These are phyloP conservation scores for Morpho helenor DNA, from an alignment of 2,888 invertebrate genomes.

Conservation along the genomic window DNA sequence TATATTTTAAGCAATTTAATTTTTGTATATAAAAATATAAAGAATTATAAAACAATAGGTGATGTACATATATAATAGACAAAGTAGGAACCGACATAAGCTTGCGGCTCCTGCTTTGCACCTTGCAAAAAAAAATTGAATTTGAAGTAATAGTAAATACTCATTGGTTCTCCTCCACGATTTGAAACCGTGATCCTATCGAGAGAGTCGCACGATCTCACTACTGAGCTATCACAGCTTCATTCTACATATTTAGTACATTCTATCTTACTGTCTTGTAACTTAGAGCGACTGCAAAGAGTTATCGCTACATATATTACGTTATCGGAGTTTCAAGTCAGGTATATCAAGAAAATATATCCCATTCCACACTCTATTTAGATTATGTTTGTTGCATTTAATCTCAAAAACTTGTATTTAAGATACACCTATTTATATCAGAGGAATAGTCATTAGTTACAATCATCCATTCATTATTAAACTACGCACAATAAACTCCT, in stretches of 20 bases:
- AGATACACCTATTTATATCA: conserved; percentile 19
- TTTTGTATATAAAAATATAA: too few relatives aligned
- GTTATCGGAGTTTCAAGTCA: conserved; percentile 11
- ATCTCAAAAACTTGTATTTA: conserved; percentile 21
- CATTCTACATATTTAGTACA: neutral
- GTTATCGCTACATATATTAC: conserved; percentile 4
- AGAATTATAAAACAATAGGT: too few relatives aligned
- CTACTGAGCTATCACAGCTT: neutral
- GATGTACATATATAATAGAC: too few relatives aligned
- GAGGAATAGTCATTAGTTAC: conserved; percentile 17
- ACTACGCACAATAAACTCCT: neutral
- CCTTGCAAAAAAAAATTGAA: too few relatives aligned
- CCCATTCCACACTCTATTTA: conserved; percentile 10
- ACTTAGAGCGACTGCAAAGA: conserved; percentile 2
- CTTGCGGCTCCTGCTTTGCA: too few relatives aligned
- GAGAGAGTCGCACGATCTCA: too few relatives aligned
- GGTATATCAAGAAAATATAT: conserved; percentile 19
- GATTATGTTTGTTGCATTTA: conserved; percentile 16
- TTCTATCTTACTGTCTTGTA: neutral
- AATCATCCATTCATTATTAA: neutral
- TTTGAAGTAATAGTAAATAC: too few relatives aligned
- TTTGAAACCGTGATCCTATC: too few relatives aligned
- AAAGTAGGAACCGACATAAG: too few relatives aligned
- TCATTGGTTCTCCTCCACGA: too few relatives aligned
- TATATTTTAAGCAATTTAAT: too few relatives aligned